Evolutionary conservation across 2,797 vertebrate species (phyloP), one percentile per base, ranked within the genome.

Genomic region (Myiothlypis chrysogaster): DNA sequence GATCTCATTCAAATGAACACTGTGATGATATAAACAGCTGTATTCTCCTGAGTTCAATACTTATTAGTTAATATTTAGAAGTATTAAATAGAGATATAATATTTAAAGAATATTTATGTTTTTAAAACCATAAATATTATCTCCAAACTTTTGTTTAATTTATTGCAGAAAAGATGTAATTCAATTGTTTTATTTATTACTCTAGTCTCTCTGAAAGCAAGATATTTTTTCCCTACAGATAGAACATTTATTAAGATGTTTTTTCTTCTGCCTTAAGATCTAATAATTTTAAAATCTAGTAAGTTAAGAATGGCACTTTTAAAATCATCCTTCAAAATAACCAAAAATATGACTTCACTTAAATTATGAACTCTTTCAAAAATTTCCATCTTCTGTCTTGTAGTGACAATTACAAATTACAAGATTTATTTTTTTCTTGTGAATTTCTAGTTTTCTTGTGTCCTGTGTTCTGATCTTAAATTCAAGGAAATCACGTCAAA

Each of bases 1-100:
- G 93, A 93, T 95, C 75, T 89, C 80, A 91, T 66, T 95, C 82
- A 96, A 94, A 94, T 86, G 69, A 97, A 94, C 50, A 89, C 6
- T 50, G 47, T 34, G 55, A 46, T 84, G 69, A 76, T 88, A 68
- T 84, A 90, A 96, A 95, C 92, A 96, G 71, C 47, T 90, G 57
- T 83, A 92, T 93, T 92, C 83, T 86, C 59, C 59, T 34, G 50
- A 43, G 7, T 59, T 92, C 83, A 56, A 28, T 83, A 23, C 90
- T 88, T 93, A 49, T 92, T 85, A 83, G 55, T 57, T 55, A 83
- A 69, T 68, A 79, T 66, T 92, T 89, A 63, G 57, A 63, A 87
- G 14, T n/a, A 91, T 18, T 72, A 37, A 81, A 77, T 61, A 83
- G 16, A 85, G 6, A 70, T 50, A 53, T 41, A 61, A 61, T 71